These are phyloP conservation scores for Varroa destructor DNA, from an alignment of 1,140 invertebrate genomes.

Conservation along the genomic window DNA sequence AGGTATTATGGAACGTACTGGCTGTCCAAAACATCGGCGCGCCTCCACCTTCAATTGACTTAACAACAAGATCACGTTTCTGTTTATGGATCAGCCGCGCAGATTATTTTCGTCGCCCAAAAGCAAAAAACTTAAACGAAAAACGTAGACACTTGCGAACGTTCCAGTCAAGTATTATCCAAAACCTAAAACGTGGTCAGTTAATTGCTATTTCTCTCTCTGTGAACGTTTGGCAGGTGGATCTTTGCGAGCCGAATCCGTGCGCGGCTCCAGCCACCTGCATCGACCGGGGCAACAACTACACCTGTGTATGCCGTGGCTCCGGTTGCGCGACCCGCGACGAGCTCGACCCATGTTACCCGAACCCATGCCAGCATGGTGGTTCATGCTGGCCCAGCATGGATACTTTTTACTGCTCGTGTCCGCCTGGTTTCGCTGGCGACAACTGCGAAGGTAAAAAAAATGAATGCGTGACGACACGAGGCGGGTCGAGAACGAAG, in stretches of 20 bases:
- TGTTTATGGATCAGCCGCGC: too few species aligned
- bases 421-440: conserved; percentile 57
- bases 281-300: conserved; percentile 55
- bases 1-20: conserved; percentile 36
- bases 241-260: conserved; percentile 55
- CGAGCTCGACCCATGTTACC: conserved; percentile 52
- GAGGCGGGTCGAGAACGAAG: too few species aligned
- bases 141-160: too few species aligned
- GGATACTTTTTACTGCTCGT: conserved; percentile 60
- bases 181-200: too few species aligned
- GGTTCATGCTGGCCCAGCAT: conserved; percentile 60
- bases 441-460: conserved; percentile 55
- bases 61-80: too few species aligned
- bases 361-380: conserved; percentile 58
- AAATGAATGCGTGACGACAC: too few species aligned
- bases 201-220: too few species aligned
- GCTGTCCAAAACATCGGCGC: too few species aligned
- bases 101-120: too few species aligned
- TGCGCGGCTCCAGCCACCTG: conserved; percentile 52
- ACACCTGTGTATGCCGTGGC: conserved; percentile 55
- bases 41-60: too few species aligned
- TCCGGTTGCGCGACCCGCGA: conserved; percentile 50
- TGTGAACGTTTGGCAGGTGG: conserved; percentile 44
- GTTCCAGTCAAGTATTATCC: too few species aligned
- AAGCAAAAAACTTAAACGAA: too few species aligned